A percentile compares a stretch with the other conserved stretches of the same genome.
phyloP scores from a whole-genome alignment of 2,888 invertebrate genomes.

The Melinopterus prodromus region DNA sequence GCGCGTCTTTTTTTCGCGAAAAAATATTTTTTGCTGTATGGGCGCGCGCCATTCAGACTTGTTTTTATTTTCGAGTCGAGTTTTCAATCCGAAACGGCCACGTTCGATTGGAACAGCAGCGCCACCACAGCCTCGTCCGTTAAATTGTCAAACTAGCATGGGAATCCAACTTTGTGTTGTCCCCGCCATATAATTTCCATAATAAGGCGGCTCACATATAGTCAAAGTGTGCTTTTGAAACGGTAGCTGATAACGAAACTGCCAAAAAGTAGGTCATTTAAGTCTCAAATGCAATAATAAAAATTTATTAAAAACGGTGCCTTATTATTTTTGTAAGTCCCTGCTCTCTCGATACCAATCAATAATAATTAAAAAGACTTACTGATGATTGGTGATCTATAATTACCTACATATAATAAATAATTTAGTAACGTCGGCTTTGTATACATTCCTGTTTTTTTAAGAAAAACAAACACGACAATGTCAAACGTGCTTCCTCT shows the following conservation, averaged over 20 bases:
- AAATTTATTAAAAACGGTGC: not conserved
- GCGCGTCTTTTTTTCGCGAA: constrained; percentile 24
- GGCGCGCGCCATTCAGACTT: constrained; percentile 15
- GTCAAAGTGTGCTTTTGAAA: not conserved
- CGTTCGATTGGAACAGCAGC: constrained; percentile 15
- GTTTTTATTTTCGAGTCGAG: constrained; percentile 24
- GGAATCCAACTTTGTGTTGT: not conserved
- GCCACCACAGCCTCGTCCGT: constrained; percentile 16
- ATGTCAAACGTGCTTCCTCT: constrained; percentile 48
- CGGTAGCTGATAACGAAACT: no score
- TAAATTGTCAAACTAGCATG: constrained; percentile 6
- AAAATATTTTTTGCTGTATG: constrained; percentile 20
- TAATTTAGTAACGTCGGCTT: no score
- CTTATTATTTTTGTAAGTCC: not conserved
- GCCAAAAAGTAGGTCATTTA: not conserved
- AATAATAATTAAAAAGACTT: not conserved
- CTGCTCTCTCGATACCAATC: not conserved
- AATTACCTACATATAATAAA: no score
- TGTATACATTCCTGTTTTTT: constrained; percentile 24
- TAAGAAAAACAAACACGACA: not conserved
- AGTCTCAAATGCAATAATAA: not conserved
- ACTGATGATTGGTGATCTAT: not conserved
- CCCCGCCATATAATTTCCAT: not conserved
- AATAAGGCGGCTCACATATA: not conserved
- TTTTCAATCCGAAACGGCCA: constrained; percentile 16